These are phyloP conservation scores for Eupithecia dodoneata DNA, from an alignment of 2,888 invertebrate species.

Conservation along the genomic window DNA sequence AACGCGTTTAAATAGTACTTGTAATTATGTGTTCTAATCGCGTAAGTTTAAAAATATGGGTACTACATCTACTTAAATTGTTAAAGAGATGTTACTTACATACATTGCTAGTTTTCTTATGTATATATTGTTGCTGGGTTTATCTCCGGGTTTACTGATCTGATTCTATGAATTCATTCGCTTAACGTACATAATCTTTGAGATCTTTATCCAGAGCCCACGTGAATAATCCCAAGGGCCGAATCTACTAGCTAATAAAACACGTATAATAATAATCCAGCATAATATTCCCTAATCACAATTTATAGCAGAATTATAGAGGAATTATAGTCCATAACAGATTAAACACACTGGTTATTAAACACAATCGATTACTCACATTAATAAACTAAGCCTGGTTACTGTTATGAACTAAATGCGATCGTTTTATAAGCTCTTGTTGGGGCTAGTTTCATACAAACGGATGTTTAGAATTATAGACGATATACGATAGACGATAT, in stretches of 20 bases:
- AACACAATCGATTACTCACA: slow-evolving; percentile 31
- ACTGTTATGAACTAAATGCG: slow-evolving; percentile 52
- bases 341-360: slow-evolving; percentile 24
- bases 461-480: not conserved
- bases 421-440: slow-evolving; percentile 46
- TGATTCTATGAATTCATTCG: not conserved
- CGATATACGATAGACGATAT: no score
- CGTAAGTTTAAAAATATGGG: no score
- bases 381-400: slow-evolving; percentile 46
- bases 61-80: no score
- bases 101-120: no score
- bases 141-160: not conserved
- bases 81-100: no score
- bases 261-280: not conserved
- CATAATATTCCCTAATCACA: slow-evolving; percentile 14
- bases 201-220: not conserved
- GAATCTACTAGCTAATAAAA: not conserved
- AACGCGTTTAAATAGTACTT: no score
- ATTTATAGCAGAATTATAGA: slow-evolving; percentile 8
- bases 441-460: slow-evolving; percentile 6
- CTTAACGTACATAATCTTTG: no score
- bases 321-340: slow-evolving; percentile 12
- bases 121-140: not conserved
- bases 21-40: no score
- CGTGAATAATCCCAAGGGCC: not conserved